Conservation (phyloP, 2,888 invertebrate species). For the Clostera curtula region DNA sequence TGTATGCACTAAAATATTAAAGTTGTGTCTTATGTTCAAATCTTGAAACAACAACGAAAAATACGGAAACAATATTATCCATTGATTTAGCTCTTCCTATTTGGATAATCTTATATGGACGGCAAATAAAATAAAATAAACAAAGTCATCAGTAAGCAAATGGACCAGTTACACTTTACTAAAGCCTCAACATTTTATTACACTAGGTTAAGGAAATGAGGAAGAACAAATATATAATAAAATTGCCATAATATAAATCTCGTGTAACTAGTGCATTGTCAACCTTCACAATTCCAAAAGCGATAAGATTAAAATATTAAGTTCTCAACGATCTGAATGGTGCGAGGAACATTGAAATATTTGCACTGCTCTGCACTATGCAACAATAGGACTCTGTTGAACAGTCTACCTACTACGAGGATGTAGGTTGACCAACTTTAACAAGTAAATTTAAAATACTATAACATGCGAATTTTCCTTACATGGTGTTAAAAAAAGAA, state of each 20-base stretch:
- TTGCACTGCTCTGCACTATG: conserved; percentile 37
- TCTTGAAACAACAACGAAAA: conserved; percentile 4
- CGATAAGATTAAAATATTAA: conserved; percentile 43
- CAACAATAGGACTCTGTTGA: conserved; percentile 35
- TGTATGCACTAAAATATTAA: conserved; percentile 8
- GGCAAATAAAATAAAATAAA: not conserved
- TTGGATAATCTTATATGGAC: not conserved
- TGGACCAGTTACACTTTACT: no score
- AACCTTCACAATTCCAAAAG: conserved; percentile 12
- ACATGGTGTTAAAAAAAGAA: no score
- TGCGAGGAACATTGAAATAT: conserved; percentile 38
- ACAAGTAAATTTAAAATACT: no score
- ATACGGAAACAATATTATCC: not conserved
- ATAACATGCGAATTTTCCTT: no score
- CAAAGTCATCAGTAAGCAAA: no score
- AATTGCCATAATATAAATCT: conserved; percentile 10
- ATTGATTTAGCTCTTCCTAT: not conserved
- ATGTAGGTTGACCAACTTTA: conserved; percentile 8
- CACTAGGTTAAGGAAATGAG: no score
- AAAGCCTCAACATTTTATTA: no score
- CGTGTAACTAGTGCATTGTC: conserved; percentile 21
- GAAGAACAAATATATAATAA: conserved; percentile 3
- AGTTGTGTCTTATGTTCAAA: conserved; percentile 7
- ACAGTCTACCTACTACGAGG: conserved; percentile 21
- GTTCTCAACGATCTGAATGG: conserved; percentile 35